Percentiles rank a stretch among this genome's conserved stretches.
Evolutionary conservation across 2,113 vertebrate species (phyloP).

Genomic region (Oryzias woworae): DNA sequence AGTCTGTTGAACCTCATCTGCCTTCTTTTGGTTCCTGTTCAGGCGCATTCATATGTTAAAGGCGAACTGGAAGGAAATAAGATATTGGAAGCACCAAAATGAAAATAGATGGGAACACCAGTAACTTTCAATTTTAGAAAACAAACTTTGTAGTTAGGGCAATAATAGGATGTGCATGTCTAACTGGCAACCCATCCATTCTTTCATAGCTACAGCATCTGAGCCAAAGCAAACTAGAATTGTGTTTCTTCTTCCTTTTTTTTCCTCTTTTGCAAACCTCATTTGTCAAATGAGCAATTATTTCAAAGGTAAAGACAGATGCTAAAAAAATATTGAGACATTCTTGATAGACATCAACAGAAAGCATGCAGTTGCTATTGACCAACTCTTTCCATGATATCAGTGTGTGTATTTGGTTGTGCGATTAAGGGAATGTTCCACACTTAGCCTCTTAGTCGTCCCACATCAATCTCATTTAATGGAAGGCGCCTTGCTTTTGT

Average conservation of each 20-base stretch:
- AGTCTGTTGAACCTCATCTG: neutral
- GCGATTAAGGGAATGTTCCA: slow-evolving; percentile 60
- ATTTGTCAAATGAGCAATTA: slow-evolving; percentile 63
- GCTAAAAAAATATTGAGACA: slow-evolving; percentile 47
- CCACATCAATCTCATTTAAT: slow-evolving; percentile 71
- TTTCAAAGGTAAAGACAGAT: slow-evolving; percentile 55
- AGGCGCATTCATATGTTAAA: slow-evolving; percentile 40
- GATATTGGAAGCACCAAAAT: slow-evolving; percentile 41
- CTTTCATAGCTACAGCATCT: slow-evolving; percentile 41
- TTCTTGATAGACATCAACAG: slow-evolving; percentile 55
- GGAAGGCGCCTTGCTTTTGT: slow-evolving; percentile 70
- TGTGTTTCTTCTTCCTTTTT: slow-evolving; percentile 3
- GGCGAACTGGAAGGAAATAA: slow-evolving; percentile 30
- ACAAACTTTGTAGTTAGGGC: slow-evolving; percentile 58
- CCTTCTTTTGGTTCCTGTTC: slow-evolving; percentile 22
- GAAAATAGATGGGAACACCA: slow-evolving; percentile 39
- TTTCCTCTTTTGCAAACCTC: slow-evolving; percentile 35
- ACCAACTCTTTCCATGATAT: slow-evolving; percentile 71
- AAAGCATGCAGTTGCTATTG: slow-evolving; percentile 41
- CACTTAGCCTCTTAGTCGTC: slow-evolving; percentile 60
- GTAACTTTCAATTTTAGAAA: slow-evolving; percentile 51
- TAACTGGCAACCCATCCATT: slow-evolving; percentile 54
- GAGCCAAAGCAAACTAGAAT: slow-evolving; percentile 51
- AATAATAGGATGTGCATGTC: slow-evolving; percentile 27
- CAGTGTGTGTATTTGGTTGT: slow-evolving; percentile 52